Percentiles rank a stretch among this genome's conserved stretches.
phyloP scores from a whole-genome alignment of 2,888 invertebrate genomes.

The Automeris io region DNA sequence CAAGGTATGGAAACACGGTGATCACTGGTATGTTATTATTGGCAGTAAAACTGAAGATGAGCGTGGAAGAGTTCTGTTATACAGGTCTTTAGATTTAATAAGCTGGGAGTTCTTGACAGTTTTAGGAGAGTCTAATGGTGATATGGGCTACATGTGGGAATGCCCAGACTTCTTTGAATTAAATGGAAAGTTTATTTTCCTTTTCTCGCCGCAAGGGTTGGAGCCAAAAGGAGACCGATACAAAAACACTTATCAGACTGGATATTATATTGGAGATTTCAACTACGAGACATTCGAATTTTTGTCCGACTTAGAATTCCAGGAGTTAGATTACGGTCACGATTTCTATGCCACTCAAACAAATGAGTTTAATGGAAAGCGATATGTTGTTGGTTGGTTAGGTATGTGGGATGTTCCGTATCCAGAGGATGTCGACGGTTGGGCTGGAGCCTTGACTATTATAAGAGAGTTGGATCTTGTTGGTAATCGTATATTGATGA shows the following conservation, averaged over 20 bases:
- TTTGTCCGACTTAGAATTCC: constrained; percentile 45
- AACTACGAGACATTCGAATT: constrained; percentile 57
- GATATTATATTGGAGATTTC: constrained; percentile 64
- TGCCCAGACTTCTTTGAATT: constrained; percentile 73
- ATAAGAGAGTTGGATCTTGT: constrained; percentile 48
- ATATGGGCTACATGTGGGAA: constrained; percentile 70
- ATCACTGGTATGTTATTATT: constrained; percentile 59
- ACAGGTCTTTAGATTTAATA: constrained; percentile 53
- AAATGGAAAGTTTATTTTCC: constrained; percentile 53
- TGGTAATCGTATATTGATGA: constrained; percentile 47
- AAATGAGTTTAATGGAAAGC: constrained; percentile 44
- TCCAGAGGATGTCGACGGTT: constrained; percentile 57
- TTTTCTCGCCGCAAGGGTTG: constrained; percentile 66
- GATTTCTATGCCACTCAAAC: constrained; percentile 71
- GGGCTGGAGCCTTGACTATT: constrained; percentile 64
- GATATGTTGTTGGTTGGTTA: constrained; percentile 61
- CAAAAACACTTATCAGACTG: constrained; percentile 55
- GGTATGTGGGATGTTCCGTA: constrained; percentile 59
- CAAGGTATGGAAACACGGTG: constrained; percentile 59
- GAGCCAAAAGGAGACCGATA: constrained; percentile 54
- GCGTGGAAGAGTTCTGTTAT: constrained; percentile 54
- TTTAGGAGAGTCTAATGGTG: constrained; percentile 53
- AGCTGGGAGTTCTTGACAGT: constrained; percentile 55
- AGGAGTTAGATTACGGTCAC: constrained; percentile 65
- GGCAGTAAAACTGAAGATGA: constrained; percentile 53